Conservation (phyloP, 2,888 invertebrate species). For the Willowsia nigromaculata region DNA sequence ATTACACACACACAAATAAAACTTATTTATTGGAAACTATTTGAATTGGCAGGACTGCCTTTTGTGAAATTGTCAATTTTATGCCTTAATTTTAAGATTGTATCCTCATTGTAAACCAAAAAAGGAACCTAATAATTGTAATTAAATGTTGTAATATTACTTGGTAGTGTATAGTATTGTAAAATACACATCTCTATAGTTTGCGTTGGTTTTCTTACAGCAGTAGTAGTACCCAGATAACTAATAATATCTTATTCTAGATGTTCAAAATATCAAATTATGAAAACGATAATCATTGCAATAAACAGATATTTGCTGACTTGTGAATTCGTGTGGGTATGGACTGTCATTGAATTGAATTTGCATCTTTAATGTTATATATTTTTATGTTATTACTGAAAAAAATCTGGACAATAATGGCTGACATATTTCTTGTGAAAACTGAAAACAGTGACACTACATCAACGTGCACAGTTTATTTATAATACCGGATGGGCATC, state of each 20-base stretch:
- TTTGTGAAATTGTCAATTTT: constrained; percentile 62
- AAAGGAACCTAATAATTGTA: constrained; percentile 16
- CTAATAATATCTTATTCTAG: constrained; percentile 24
- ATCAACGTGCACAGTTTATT: constrained; percentile 45
- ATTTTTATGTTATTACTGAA: no score
- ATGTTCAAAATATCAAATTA: constrained; percentile 43
- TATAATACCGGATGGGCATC: constrained; percentile 18
- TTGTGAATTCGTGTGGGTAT: constrained; percentile 14
- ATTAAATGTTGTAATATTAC: constrained; percentile 28
- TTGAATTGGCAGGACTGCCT: constrained; percentile 32
- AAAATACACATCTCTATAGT: neutral
- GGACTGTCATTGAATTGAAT: neutral
- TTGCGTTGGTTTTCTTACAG: constrained; percentile 19
- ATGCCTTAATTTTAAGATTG: constrained; percentile 66
- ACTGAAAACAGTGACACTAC: constrained; percentile 18
- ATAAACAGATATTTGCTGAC: constrained; percentile 61
- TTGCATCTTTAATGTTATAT: neutral
- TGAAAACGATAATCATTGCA: constrained; percentile 58
- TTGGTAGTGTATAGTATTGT: constrained; percentile 14
- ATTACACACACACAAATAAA: constrained; percentile 2
- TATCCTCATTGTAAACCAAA: neutral
- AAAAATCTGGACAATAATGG: neutral
- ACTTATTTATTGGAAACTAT: constrained; percentile 5
- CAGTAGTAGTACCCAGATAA: constrained; percentile 33
- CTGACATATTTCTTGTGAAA: neutral